Base-by-base conservation (phyloP, 1,140 invertebrate genomes). In the Drosophila lacteicornis region DNA sequence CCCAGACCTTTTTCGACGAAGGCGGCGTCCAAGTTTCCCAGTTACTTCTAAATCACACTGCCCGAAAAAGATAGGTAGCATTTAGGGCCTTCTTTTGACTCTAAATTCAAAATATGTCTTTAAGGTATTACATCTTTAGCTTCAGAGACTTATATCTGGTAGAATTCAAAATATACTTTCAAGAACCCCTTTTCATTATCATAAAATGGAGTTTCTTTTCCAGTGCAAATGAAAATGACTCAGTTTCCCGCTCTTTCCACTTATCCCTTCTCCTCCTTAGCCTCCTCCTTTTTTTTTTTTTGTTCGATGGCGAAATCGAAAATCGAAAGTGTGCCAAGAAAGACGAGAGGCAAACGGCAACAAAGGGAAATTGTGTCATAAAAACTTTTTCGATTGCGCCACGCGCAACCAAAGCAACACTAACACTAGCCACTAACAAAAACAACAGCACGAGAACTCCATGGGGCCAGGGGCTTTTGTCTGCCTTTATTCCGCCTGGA, bases 321-420 rank as follows among this genome's bases (percentile, higher is more conserved):
- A 88, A 88, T 88, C 84, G 84, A 88, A 88, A 88, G 85, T 88
- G 85, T 88, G 84, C 85, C 85, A 90, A 87, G 79, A 80, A 76
- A 50, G 45, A 65, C 53, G 60, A 53, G 25, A 55, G 51, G 71
- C 75, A 82, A 82, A 70, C 63, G 69, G 75, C 74, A 88, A 90
- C 85, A 90, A 88, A 85, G 55, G 75, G 60, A 85, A 88, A 88
- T 90, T 88, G 85, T 88, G 85, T 85, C 85, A 88, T 88, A 88
- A 88, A 88, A 88, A 90, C 59, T 90, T 88, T 88, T 84, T 90
- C 85, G 85, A 90, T 90, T 90, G 81, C 78, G 78, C 80, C 71
- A 69, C 79, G 79, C 82, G 78, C 68, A 65, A 45, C 69, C 69
- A 73, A 73, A 73, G 71, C 82, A 65, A 62, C 79, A 76, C 75